Base-by-base conservation (phyloP, 1,140 invertebrate genomes). In the Grapholita molesta region DNA sequence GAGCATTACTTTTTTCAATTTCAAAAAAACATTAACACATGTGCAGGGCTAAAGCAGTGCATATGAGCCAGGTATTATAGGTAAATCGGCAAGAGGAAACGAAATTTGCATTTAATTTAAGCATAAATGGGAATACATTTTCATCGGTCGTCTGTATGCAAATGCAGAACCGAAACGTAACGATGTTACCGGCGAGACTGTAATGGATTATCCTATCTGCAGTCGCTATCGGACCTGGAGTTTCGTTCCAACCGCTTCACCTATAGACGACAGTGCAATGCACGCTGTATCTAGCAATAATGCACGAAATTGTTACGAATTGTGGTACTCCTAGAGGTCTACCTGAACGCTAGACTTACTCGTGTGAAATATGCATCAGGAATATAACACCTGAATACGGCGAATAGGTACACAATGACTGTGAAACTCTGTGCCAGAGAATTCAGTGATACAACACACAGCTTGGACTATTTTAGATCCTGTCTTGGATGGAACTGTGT, bases 61-160 rank as follows among this genome's bases (percentile, higher is more conserved):
- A 30, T 61, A 65, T 68, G 38, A 68, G 65, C 35, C 64, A 57
- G 52, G 67, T 67, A 72, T 70, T 70, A 70, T 70, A 15, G 55
- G 53, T 72, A 71, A 81, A 78, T 77, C 75, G 69, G 61, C 66
- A 28, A 23, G 66, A 32, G 61, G 65, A 75, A 75, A 73, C 35
- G 69, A 73, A 79, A 86, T 80, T 80, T 78, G 78, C 79, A 82
- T 82, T 75, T 64, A 77, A 79, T 82, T 84, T 77, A 72, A 73
- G 70, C 73, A 68, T 66, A 66, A 83, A 79, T 81, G 71, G 70
- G 80, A 83, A 82, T 82, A 78, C 76, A 82, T 77, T 82, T 80
- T 72, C 75, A 83, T 72, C 69, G 69, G 68, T 82, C 74, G 68
- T 73, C 70, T 77, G 70, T 80, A 82, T 86, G 80, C 78, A 83